A percentile compares a stretch with the other conserved stretches of the same genome.
phyloP scores from a whole-genome alignment of 2,888 invertebrate species.

The Autographa pulchrina region DNA sequence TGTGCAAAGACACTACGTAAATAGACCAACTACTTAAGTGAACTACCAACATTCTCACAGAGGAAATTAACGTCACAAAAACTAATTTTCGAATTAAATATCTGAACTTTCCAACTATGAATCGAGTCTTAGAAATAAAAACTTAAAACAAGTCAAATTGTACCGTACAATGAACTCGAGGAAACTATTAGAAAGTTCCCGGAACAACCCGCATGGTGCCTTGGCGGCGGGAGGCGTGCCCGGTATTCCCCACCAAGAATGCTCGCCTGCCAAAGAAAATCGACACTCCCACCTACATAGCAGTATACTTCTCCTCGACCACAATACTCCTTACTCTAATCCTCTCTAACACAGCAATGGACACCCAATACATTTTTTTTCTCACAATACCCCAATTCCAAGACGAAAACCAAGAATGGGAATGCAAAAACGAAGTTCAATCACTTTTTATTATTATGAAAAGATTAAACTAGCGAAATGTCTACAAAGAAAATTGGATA shows the following conservation, averaged over 20 bases:
- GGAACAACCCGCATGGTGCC: constrained; percentile 78
- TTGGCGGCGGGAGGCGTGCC: constrained; percentile 77
- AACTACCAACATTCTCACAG: constrained; percentile 6
- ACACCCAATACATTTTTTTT: constrained; percentile 16
- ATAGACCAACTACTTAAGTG: not conserved
- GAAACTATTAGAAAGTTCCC: constrained; percentile 81
- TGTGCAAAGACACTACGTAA: not conserved
- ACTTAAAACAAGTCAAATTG: constrained; percentile 67
- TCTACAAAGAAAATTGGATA: constrained; percentile 29
- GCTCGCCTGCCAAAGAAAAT: constrained; percentile 46
- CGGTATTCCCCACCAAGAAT: constrained; percentile 61
- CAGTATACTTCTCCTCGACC: constrained; percentile 52
- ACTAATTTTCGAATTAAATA: constrained; percentile 41
- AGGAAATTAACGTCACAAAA: constrained; percentile 25
- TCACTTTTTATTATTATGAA: constrained; percentile 62
- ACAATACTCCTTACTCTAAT: constrained; percentile 8
- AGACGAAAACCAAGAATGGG: constrained; percentile 28
- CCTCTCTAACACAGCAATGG: constrained; percentile 36
- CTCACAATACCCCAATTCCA: constrained; percentile 19
- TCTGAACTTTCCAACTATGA: constrained; percentile 37
- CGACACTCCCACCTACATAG: constrained; percentile 36
- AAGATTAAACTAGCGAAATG: constrained; percentile 48
- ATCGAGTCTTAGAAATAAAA: constrained; percentile 55
- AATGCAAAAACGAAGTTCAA: constrained; percentile 61
- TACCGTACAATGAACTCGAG: constrained; percentile 74